Base-by-base conservation (phyloP, 2,797 vertebrate species). In the Falco columbarius region DNA sequence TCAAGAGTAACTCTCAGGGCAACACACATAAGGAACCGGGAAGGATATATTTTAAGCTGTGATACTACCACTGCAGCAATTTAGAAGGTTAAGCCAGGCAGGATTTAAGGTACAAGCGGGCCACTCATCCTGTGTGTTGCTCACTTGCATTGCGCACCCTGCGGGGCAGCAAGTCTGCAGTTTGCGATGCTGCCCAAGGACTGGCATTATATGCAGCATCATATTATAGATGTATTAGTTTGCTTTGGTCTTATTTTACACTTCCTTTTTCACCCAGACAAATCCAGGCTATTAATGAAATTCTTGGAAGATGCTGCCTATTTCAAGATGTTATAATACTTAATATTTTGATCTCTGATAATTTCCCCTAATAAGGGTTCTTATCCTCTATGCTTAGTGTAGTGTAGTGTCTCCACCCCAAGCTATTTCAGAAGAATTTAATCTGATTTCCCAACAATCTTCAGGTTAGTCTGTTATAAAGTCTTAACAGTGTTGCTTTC, bases 51-150 rank as follows among this genome's bases (percentile, higher is more conserved):
- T 94, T 92, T 87, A 92, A 85, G 40, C 61, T 52, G 34, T 65
- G 63, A 40, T 72, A 61, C 44, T 58, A 44, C 49, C 38, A 47
- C 51, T 38, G 56, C 12, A 19, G 32, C 27, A 74, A 23, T 89
- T 81, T 30, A 56, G n/a, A 91, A 91, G 13, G 18, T 81, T 75
- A 75, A 81, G 15, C 40, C 49, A 23, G 29, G 40, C 14, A 29
- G 49, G 40, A 92, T 82, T 93, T 71, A 70, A 87, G 54, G 62
- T 52, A 52, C 2, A 1, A 93, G 79, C 82, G 47, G 30, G 30
- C 23, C 67, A 32, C 14, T 94, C 14, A 63, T 52, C 34, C 8
- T 0, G 0, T 14, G 19, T 0, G 0, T 21, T 70, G 17, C n/a
- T 90, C 73, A 16, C 38, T 90, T 15, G 1, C 14, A 19, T 76